Base-by-base conservation (phyloP, 2,888 invertebrate genomes). In the Spicauda simplicius region DNA sequence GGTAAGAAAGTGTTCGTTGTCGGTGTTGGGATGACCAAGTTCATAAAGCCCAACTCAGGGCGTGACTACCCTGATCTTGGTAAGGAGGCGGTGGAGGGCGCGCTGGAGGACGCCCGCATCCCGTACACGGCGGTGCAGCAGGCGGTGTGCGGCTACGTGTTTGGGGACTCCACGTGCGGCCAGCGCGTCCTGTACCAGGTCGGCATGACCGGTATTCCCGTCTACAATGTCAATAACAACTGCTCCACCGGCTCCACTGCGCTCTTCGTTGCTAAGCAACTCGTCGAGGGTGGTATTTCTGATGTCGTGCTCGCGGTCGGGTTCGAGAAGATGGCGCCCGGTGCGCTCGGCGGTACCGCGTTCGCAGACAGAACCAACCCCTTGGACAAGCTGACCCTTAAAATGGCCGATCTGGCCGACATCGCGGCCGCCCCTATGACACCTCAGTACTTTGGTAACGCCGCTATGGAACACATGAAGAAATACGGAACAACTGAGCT, bases 1-100 rank as follows among this genome's bases (percentile, higher is more conserved):
- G 80, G 84, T 89, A 90, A 83, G 83, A 93, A 94, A 88, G 98
- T 98, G 63, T 99, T 95, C 88, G 98, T 99, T 64, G 95, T 99
- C 79, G 99, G 99, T 72, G 98, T 99, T 75, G 99, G 99, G 72
- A 99, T 99, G 99, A 99, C 99, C 71, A 98, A 98, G 95, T 99
- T 99, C 91, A 97, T 98, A 81, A 99, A 99, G 88, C 99, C 99
- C 57, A 98, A 97, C 61, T 94, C 96, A 60, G 94, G 97, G 75
- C 96, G 96, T 78, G 99, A 99, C 87, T 99, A 99, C 85, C 99
- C 99, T 0, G 96, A 98, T 75, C 96, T 99, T 95, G 99, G 97
- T 16, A 97, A 97, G 80, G 99, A 99, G 93, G 97, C 99, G 1
- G 97, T 98, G 0, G 94, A 94, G 14, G 97, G 97, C 73, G 99